phyloP scores from a whole-genome alignment of 2,797 vertebrate genomes.

The Alfaro cultratus region DNA sequence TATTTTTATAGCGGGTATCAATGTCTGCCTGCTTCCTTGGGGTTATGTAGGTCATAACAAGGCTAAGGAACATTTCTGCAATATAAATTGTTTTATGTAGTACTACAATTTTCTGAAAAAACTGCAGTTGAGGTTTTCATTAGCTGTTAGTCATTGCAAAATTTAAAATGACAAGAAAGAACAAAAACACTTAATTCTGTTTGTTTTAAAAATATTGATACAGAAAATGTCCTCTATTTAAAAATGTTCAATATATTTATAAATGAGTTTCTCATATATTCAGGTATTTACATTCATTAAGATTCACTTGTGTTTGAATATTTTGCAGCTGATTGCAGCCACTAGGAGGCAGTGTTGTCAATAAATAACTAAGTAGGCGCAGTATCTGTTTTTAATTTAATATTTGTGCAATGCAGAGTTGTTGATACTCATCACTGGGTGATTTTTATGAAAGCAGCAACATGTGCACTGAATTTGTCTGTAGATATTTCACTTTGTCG shows the following conservation, averaged over 20 bases:
- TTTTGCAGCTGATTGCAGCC: background rate
- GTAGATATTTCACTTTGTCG: background rate
- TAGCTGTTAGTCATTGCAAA: background rate
- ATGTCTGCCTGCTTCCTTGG: background rate
- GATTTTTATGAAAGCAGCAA: background rate
- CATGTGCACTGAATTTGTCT: background rate
- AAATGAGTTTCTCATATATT: background rate
- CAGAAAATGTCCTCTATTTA: background rate
- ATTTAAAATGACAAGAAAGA: background rate
- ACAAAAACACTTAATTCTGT: background rate
- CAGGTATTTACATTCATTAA: background rate
- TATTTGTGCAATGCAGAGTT: background rate
- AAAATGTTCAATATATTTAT: background rate
- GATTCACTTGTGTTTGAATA: background rate
- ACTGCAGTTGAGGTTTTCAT: background rate
- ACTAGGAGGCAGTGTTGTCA: conserved; percentile 22
- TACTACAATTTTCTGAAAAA: background rate
- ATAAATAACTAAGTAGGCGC: background rate
- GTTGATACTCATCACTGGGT: background rate
- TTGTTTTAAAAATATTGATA: background rate
- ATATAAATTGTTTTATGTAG: background rate
- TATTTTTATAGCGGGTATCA: background rate
- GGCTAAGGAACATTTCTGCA: background rate
- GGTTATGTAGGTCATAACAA: background rate
- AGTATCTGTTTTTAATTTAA: background rate